phyloP scores from a whole-genome alignment of 2,888 invertebrate genomes.

The Ecliptopera silaceata region DNA sequence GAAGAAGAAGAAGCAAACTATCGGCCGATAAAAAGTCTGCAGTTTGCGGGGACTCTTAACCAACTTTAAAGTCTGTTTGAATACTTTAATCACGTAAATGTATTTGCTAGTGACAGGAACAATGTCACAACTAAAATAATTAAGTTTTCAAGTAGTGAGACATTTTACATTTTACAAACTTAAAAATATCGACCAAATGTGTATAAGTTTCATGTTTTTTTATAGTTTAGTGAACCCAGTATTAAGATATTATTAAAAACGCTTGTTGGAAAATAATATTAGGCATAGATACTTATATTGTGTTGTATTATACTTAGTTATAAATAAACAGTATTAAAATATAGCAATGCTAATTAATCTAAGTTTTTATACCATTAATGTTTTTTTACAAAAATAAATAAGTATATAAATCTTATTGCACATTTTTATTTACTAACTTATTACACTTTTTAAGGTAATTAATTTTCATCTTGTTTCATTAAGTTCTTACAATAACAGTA shows the following conservation, averaged over 20 bases:
- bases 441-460: not conserved
- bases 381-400: conserved; percentile 17
- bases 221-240: too few species aligned
- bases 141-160: too few species aligned
- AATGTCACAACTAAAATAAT: not conserved
- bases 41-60: too few species aligned
- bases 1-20: too few species aligned
- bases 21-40: too few species aligned
- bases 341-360: conserved; percentile 3
- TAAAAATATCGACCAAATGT: too few species aligned
- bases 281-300: not conserved
- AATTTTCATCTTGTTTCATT: not conserved
- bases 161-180: too few species aligned
- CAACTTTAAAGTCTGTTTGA: not conserved
- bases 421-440: not conserved
- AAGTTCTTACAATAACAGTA: conserved; percentile 88
- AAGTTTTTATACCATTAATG: conserved; percentile 11
- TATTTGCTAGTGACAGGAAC: not conserved
- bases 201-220: too few species aligned
- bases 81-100: too few species aligned
- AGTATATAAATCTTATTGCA: not conserved
- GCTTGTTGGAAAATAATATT: not conserved
- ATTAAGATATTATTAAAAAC: not conserved
- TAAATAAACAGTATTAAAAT: conserved; percentile 20
- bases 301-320: conserved; percentile 1